phyloP scores from a whole-genome alignment of 2,113 vertebrate species.

The Xenopus laevis region DNA sequence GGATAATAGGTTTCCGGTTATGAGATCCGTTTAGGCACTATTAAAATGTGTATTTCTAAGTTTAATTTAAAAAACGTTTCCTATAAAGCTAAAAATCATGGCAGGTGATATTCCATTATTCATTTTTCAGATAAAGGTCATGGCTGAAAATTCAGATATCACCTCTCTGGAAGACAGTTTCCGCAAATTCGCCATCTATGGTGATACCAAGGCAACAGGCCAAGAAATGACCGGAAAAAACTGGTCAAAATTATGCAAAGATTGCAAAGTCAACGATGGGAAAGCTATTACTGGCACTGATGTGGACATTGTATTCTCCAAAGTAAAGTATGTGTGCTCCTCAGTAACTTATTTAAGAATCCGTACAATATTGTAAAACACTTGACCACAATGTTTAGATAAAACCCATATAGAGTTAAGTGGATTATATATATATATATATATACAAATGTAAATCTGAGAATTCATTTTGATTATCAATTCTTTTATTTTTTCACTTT shows the following conservation, averaged over 20 bases:
- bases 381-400: too few relatives aligned
- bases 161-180: conserved; percentile 78
- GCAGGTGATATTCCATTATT: neutral
- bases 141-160: conserved; percentile 75
- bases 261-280: conserved; percentile 86
- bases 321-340: conserved; percentile 86
- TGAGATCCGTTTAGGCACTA: too few relatives aligned
- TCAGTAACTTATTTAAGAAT: too few relatives aligned
- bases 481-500: too few relatives aligned
- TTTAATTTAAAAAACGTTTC: too few relatives aligned
- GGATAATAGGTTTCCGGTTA: too few relatives aligned
- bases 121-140: conserved; percentile 44
- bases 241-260: conserved; percentile 96
- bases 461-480: too few relatives aligned
- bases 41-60: too few relatives aligned
- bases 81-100: neutral
- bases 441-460: too few relatives aligned
- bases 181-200: conserved; percentile 86
- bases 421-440: too few relatives aligned
- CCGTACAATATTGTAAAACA: too few relatives aligned
- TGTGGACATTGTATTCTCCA: conserved; percentile 93
- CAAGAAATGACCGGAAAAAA: conserved; percentile 93
- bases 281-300: conserved; percentile 82
- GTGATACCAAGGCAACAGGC: conserved; percentile 83
- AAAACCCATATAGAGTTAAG: too few relatives aligned